A percentile compares a stretch with the other conserved stretches of the same genome.
These are phyloP conservation scores for Redunca redunca DNA, from an alignment of 2,113 vertebrate genomes.

Conservation along the genomic window DNA sequence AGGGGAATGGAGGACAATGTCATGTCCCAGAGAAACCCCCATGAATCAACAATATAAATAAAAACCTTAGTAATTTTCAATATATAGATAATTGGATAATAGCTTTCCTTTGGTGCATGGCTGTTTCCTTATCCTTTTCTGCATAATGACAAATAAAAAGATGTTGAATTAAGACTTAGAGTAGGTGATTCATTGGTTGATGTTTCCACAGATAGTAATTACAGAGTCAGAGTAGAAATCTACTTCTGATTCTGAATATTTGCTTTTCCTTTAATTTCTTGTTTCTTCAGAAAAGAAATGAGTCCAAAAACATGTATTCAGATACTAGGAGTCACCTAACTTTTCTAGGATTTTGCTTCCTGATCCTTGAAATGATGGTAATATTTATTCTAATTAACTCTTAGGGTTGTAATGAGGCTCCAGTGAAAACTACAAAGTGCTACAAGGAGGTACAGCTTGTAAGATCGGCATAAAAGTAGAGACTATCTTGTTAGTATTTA, in stretches of 20 bases:
- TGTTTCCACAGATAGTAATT: slow-evolving; percentile 8
- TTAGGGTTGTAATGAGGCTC: background rate
- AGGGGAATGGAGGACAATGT: background rate
- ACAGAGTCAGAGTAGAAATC: background rate
- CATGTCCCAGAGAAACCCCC: background rate
- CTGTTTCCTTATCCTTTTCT: slow-evolving; percentile 9
- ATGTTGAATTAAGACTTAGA: background rate
- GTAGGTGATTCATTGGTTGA: slow-evolving; percentile 16
- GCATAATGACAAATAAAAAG: background rate
- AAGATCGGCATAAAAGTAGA: background rate
- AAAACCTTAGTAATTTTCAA: background rate
- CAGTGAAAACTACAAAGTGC: background rate
- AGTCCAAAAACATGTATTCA: background rate
- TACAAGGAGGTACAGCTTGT: background rate
- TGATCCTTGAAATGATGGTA: background rate
- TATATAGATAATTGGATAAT: slow-evolving; percentile 21
- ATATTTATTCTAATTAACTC: background rate
- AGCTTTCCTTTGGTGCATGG: background rate
- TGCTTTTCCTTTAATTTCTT: background rate
- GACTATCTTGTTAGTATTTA: background rate
- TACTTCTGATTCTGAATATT: slow-evolving; percentile 20
- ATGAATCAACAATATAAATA: background rate
- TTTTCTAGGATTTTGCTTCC: background rate
- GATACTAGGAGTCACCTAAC: background rate
- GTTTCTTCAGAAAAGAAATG: slow-evolving; percentile 33